Evolutionary conservation across 1,140 invertebrate species (phyloP).

Genomic region (Drosophila kepulauana): DNA sequence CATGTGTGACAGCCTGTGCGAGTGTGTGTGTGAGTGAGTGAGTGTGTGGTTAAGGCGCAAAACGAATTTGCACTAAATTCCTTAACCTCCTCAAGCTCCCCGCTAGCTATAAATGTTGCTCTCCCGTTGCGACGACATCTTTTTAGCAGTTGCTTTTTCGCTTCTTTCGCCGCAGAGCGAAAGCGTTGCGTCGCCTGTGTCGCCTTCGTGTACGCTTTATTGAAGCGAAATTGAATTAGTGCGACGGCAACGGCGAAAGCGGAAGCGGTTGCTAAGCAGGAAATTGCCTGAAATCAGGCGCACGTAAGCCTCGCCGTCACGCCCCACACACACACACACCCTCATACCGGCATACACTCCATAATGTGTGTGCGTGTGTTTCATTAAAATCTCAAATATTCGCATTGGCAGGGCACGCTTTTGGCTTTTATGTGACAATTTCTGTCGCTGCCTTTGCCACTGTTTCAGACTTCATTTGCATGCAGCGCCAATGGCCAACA

Average conservation of each 20-base stretch:
- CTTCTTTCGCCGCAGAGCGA: conserved; percentile 46
- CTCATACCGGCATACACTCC: conserved; percentile 2
- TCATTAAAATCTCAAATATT: conserved; percentile 69
- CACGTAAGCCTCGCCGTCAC: conserved; percentile 57
- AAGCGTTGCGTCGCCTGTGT: conserved; percentile 14
- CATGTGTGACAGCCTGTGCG: background rate
- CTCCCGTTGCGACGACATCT: conserved; percentile 20
- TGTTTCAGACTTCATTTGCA: conserved; percentile 58
- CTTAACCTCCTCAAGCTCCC: conserved; percentile 37
- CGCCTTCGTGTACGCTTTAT: conserved; percentile 69
- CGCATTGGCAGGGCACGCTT: conserved; percentile 46
- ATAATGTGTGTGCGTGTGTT: conserved; percentile 41
- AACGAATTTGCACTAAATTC: conserved; percentile 75
- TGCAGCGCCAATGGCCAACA: conserved; percentile 45
- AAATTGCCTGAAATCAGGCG: conserved; percentile 80
- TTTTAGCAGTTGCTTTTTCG: conserved; percentile 31
- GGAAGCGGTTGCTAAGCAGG: conserved; percentile 82
- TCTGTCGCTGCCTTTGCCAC: conserved; percentile 11
- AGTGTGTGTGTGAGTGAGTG: conserved; percentile 4
- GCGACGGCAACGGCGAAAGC: conserved; percentile 64
- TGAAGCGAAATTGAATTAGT: conserved; percentile 80
- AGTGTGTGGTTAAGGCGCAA: conserved; percentile 53
- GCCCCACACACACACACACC: conserved; percentile 10
- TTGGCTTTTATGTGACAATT: conserved; percentile 51
- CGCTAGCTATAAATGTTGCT: background rate